phyloP scores from a whole-genome alignment of 2,888 invertebrate genomes.

The Lycocerus yunnanus region DNA sequence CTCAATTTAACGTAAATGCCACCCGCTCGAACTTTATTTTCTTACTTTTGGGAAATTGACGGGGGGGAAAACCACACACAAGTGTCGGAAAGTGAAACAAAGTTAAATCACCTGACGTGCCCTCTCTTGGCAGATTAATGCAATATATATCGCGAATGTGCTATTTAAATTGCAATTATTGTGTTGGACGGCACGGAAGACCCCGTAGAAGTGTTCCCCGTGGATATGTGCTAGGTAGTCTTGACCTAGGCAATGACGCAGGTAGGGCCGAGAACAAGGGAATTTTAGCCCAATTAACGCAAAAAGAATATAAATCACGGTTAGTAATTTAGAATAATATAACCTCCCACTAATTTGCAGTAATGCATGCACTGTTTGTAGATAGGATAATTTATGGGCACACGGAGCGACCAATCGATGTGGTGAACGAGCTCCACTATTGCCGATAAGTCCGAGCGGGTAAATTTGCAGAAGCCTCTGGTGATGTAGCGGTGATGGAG shows the following conservation, averaged over 20 bases:
- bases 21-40: too few relatives aligned
- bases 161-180: too few relatives aligned
- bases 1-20: too few relatives aligned
- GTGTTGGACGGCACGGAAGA: too few relatives aligned
- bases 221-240: neutral
- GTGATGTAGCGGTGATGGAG: constrained; percentile 35
- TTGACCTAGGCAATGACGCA: neutral
- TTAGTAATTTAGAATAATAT: constrained; percentile 45
- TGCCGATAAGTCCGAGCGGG: constrained; percentile 37
- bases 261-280: constrained; percentile 2
- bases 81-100: too few relatives aligned
- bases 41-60: too few relatives aligned
- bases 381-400: constrained; percentile 46
- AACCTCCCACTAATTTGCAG: constrained; percentile 45
- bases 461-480: constrained; percentile 38
- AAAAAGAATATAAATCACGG: constrained; percentile 37
- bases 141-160: too few relatives aligned
- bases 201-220: too few relatives aligned
- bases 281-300: constrained; percentile 36
- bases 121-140: too few relatives aligned
- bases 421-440: constrained; percentile 35
- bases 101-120: too few relatives aligned
- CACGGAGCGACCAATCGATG: constrained; percentile 45
- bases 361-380: constrained; percentile 46
- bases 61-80: too few relatives aligned